phyloP scores from a whole-genome alignment of 2,888 invertebrate genomes.

The Synergus umbraculus region DNA sequence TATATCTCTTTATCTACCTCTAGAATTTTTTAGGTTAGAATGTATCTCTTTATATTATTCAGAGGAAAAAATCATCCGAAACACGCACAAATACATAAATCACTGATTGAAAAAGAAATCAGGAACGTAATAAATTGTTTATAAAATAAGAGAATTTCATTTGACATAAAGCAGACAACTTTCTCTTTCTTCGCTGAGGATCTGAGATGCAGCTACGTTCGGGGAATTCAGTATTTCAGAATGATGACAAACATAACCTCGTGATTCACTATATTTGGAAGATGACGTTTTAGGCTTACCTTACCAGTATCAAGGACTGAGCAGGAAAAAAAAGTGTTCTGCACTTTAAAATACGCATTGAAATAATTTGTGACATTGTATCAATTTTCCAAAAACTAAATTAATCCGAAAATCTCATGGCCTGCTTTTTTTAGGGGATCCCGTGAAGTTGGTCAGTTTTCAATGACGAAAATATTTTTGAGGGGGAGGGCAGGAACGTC shows the following conservation, averaged over 20 bases:
- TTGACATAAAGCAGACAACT: not conserved
- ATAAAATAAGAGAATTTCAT: not conserved
- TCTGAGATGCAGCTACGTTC: not conserved
- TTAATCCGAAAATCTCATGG: not conserved
- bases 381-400: not conserved
- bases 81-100: not conserved
- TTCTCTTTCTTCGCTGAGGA: not conserved
- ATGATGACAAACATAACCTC: slow-evolving; percentile 12
- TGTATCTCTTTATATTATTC: not conserved
- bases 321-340: slow-evolving; percentile 53
- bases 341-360: slow-evolving; percentile 54
- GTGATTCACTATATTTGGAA: not conserved
- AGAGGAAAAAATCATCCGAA: not conserved
- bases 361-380: slow-evolving; percentile 54
- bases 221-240: not conserved
- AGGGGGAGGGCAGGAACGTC: too few species aligned
- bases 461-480: not conserved
- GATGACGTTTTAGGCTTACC: slow-evolving; percentile 55
- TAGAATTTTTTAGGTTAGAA: not conserved
- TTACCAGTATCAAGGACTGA: slow-evolving; percentile 56
- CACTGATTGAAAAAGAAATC: not conserved
- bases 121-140: not conserved
- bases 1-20: not conserved
- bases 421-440: not conserved
- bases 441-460: not conserved